Percentiles rank a stretch among this genome's conserved stretches.
These are phyloP conservation scores for Anastatus disparis DNA, from an alignment of 1,140 invertebrate species.

Conservation along the genomic window DNA sequence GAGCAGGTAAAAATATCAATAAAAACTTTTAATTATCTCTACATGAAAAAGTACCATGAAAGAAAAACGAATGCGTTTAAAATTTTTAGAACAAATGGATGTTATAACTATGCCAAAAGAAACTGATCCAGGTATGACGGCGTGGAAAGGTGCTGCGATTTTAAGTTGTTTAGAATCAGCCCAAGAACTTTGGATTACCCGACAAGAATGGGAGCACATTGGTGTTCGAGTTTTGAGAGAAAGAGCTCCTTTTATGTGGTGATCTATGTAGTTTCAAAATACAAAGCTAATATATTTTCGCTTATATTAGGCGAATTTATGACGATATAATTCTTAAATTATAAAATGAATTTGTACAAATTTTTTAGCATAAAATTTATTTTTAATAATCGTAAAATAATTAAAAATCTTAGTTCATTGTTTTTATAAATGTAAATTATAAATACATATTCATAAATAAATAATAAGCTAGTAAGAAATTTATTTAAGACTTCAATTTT, in stretches of 20 bases:
- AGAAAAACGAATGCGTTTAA: too few relatives aligned
- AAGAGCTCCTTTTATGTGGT: slow-evolving; percentile 85
- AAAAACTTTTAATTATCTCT: too few relatives aligned
- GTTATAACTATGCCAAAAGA: slow-evolving; percentile 88
- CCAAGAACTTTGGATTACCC: slow-evolving; percentile 91
- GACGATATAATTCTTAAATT: background rate
- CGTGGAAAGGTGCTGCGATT: slow-evolving; percentile 95
- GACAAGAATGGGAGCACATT: slow-evolving; percentile 86
- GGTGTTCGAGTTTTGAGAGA: slow-evolving; percentile 89
- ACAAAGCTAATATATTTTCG: too few relatives aligned
- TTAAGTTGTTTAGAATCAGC: slow-evolving; percentile 92
- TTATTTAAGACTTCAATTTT: too few relatives aligned
- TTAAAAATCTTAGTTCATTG: background rate
- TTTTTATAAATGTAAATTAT: too few relatives aligned
- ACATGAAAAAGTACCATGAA: too few relatives aligned
- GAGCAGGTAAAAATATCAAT: slow-evolving; percentile 68
- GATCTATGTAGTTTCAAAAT: slow-evolving; percentile 41
- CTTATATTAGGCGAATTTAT: too few relatives aligned
- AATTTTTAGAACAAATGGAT: slow-evolving; percentile 77
- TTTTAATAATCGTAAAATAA: background rate
- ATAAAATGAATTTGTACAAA: background rate
- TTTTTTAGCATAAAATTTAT: background rate
- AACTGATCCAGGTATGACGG: slow-evolving; percentile 87
- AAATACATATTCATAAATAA: too few relatives aligned
- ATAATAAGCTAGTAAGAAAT: too few relatives aligned